Percentiles rank a stretch among this genome's conserved stretches.
phyloP scores from a whole-genome alignment of 23 tunicate species.

The Phallusia fumigata region DNA sequence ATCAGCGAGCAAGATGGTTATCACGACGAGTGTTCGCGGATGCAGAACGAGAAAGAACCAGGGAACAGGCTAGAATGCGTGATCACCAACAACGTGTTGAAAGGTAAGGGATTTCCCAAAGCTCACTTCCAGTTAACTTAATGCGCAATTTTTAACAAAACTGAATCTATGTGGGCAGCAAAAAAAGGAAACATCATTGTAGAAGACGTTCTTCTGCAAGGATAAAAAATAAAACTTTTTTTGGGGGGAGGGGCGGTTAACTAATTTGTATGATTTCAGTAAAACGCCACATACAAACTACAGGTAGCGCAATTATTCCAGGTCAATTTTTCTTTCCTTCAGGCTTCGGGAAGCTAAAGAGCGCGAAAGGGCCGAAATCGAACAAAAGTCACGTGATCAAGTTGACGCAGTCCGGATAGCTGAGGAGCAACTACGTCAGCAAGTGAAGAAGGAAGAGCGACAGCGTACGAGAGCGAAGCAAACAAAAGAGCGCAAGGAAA shows the following conservation, averaged over 20 bases:
- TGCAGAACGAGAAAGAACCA: conserved; percentile 68
- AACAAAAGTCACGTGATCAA: conserved; percentile 64
- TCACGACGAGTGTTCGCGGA: conserved; percentile 85
- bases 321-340: neutral
- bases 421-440: conserved; percentile 22
- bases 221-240: no score
- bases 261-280: no score
- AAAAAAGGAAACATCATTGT: no score
- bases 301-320: neutral
- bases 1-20: conserved; percentile 59
- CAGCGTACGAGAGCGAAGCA: neutral
- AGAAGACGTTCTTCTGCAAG: no score
- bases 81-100: conserved; percentile 54
- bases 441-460: conserved; percentile 17
- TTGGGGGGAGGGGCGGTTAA: no score
- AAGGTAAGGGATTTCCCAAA: conserved; percentile 8
- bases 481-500: neutral
- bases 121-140: neutral
- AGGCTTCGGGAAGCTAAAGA: conserved; percentile 74
- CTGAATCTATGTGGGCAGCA: no score
- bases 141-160: no score
- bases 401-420: conserved; percentile 53
- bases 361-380: conserved; percentile 38
- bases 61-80: conserved; percentile 52
- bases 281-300: neutral